phyloP scores from a whole-genome alignment of 2,113 vertebrate genomes.

The Struthio camelus region DNA sequence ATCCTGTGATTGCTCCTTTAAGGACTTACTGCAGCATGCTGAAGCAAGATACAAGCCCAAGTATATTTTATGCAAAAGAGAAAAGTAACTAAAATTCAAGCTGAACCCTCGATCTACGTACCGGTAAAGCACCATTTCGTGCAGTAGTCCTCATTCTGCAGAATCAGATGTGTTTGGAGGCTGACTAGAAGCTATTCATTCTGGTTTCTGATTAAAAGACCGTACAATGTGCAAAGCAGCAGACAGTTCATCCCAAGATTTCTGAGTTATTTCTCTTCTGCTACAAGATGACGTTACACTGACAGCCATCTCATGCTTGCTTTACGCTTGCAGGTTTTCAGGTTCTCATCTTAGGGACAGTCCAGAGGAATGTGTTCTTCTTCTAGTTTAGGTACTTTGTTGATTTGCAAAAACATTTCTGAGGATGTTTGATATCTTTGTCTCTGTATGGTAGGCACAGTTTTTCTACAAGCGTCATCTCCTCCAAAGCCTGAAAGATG shows the following conservation, averaged over 20 bases:
- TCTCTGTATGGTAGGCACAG: neutral
- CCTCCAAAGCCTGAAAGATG: neutral
- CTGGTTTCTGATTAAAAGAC: neutral
- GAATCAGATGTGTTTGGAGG: neutral
- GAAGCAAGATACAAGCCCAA: neutral
- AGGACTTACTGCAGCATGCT: neutral
- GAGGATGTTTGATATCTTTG: neutral
- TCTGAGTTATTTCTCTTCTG: constrained; percentile 10
- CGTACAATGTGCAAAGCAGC: neutral
- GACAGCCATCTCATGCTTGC: neutral
- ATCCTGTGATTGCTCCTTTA: too few relatives aligned
- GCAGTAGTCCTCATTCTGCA: neutral
- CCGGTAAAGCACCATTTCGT: neutral
- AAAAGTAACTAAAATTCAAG: neutral
- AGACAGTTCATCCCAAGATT: neutral
- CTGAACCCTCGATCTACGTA: neutral
- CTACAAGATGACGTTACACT: neutral
- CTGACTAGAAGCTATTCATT: neutral
- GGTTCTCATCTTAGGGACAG: neutral
- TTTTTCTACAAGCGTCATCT: neutral
- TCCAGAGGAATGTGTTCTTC: neutral
- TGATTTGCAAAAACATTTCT: neutral
- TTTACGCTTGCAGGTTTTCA: neutral
- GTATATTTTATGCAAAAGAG: neutral
- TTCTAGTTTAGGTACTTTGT: neutral